Evolutionary conservation across 2,797 vertebrate species (phyloP).

Genomic region (Lagocephalus sceleratus): DNA sequence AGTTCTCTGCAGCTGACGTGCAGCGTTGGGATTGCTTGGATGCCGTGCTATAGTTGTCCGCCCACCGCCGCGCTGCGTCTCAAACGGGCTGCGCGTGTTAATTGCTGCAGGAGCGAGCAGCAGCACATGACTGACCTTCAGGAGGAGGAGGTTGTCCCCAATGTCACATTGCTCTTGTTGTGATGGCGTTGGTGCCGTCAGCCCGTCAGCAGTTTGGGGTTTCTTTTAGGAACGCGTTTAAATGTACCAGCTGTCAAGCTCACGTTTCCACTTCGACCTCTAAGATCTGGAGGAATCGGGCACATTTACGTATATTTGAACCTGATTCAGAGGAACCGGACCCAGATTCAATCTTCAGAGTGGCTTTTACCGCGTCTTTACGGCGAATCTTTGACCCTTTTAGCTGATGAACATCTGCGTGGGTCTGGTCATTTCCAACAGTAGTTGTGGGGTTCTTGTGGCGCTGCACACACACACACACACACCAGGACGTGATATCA

Average conservation of each 20-base stretch:
- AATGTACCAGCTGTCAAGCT: no score
- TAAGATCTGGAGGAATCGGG: no score
- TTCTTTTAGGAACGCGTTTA: no score
- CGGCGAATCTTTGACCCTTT: background rate
- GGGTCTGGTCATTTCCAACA: conserved; percentile 1
- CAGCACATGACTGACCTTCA: background rate
- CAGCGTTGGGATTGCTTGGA: conserved; percentile 45
- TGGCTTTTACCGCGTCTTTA: background rate
- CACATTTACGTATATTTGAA: background rate
- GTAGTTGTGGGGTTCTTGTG: no score
- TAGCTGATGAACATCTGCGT: background rate
- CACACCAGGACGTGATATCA: no score
- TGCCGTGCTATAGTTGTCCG: conserved; percentile 40
- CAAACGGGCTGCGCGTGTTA: conserved; percentile 6
- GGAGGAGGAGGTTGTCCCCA: background rate
- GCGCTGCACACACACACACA: no score
- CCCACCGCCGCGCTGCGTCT: background rate
- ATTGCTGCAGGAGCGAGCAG: conserved; percentile 3
- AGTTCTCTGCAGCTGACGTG: conserved; percentile 47
- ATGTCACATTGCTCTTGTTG: conserved; percentile 1
- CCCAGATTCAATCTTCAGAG: background rate
- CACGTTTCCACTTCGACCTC: no score
- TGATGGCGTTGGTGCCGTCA: background rate
- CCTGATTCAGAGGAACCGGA: background rate
- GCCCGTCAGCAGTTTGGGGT: no score